Evolutionary conservation across 2,888 invertebrate genomes (phyloP).

Genomic region (Cheilosia scutellata): DNA sequence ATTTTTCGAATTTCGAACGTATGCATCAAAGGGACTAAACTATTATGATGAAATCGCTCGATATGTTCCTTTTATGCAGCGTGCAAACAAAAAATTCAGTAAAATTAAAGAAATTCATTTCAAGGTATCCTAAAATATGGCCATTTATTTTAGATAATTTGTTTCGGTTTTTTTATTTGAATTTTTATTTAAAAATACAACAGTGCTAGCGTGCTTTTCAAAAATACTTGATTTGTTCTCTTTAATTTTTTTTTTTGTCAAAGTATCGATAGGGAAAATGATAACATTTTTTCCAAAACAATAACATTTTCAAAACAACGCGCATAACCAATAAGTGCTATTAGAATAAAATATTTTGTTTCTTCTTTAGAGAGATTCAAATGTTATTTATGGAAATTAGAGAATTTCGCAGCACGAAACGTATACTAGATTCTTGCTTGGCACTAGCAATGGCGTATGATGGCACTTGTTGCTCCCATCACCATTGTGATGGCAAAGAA

Average conservation of each 20-base stretch:
- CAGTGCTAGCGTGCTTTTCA: conserved; percentile 61
- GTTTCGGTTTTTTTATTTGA: conserved; percentile 20
- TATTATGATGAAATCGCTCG: too few relatives aligned
- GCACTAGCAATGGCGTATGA: conserved; percentile 76
- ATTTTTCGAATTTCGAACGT: too few relatives aligned
- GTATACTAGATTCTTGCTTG: conserved; percentile 76
- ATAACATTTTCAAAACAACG: conserved; percentile 2
- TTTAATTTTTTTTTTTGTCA: neutral
- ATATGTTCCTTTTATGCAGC: too few relatives aligned
- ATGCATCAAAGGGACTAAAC: too few relatives aligned
- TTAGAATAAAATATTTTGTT: conserved; percentile 28
- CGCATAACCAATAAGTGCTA: conserved; percentile 57
- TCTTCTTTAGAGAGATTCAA: conserved; percentile 42
- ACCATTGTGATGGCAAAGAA: conserved; percentile 65
- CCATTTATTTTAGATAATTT: conserved; percentile 58
- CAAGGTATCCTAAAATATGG: conserved; percentile 70
- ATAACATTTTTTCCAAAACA: neutral
- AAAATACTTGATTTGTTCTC: conserved; percentile 44
- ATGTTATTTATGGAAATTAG: conserved; percentile 67
- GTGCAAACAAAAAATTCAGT: neutral
- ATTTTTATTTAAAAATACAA: conserved; percentile 65
- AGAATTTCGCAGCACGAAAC: conserved; percentile 78
- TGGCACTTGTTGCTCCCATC: conserved; percentile 62
- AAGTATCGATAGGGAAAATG: neutral
- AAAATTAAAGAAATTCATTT: conserved; percentile 1